Evolutionary conservation across 2,113 vertebrate genomes (phyloP), one percentile per base, ranked within the genome.

Genomic region (Jaculus jaculus): DNA sequence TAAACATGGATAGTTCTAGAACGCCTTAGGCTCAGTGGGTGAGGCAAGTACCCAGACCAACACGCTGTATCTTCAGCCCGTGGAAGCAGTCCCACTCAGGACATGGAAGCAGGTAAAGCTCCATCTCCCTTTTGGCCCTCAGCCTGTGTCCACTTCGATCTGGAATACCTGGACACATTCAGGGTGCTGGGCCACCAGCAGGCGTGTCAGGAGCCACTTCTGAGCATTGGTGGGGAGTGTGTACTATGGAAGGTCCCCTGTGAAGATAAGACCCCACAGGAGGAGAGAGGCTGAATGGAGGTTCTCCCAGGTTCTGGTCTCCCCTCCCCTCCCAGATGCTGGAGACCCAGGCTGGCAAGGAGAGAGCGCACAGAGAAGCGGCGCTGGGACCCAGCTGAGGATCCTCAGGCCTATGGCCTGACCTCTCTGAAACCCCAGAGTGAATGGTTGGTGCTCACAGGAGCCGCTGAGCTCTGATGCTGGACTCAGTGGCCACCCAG

Each of bases 91-190:
- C 15, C 39, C 42, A 18, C 80, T 60, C 3, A 7, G 17, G 30
- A 68, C 24, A 10, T 65, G 15, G 32, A 86, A 13, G 32, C 26
- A 10, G 54, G 61, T 1, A 0, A 21, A 51, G 60, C 74, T 77
- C 39, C 15, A 61, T 20, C 16, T 73, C 86, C n/a, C 83, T 89
- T 96, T 93, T 74, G 72, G 54, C 80, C 87, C 58, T 69, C 4
- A 18, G 80, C 42, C 92, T 10, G 21, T 12, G 58, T 78, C 24
- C 8, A 72, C 42, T 78, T 73, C 60, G 18, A 72, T 74, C 17
- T 90, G 79, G 60, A 37, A 34, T 23, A 26, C 23, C 63, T 5
- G 51, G 84, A 63, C 60, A 63, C 28, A 0, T 68, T 74, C 47
- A 21, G 60, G 74, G 66, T 0, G 5, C 90, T 54, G 3, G n/a